A percentile compares a stretch with the other conserved stretches of the same genome.
phyloP scores from a whole-genome alignment of 2,888 invertebrate species.

The Cantharis flavilabris region DNA sequence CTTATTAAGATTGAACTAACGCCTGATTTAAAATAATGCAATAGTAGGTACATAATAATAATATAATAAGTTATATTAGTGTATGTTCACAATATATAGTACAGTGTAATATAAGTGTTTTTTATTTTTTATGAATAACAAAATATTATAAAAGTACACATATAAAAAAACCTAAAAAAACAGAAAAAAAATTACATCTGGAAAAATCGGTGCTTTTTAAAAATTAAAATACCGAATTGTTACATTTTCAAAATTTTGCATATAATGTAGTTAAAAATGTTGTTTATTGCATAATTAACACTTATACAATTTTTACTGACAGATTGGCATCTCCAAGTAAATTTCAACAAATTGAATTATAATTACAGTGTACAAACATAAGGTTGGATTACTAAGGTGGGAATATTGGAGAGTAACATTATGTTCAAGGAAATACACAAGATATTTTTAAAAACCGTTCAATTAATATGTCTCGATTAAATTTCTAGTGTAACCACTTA shows the following conservation, averaged over 20 bases:
- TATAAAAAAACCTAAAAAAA: too few relatives aligned
- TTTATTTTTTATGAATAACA: too few relatives aligned
- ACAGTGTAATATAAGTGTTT: too few relatives aligned
- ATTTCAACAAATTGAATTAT: conserved; percentile 4
- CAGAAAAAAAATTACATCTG: too few relatives aligned
- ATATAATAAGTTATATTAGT: too few relatives aligned
- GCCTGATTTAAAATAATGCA: too few relatives aligned
- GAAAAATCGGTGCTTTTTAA: too few relatives aligned
- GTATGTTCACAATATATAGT: too few relatives aligned
- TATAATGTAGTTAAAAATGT: background rate
- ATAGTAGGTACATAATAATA: too few relatives aligned
- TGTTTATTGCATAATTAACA: background rate
- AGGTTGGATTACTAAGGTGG: background rate
- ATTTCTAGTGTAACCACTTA: background rate
- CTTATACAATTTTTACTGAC: background rate
- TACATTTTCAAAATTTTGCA: background rate
- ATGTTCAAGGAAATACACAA: background rate
- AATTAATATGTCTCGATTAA: background rate
- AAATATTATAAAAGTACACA: too few relatives aligned
- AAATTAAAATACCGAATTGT: background rate
- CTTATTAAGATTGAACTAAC: too few relatives aligned
- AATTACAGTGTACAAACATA: background rate
- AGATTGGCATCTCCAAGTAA: conserved; percentile 1
- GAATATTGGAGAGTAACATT: background rate
- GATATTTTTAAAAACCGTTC: background rate